Base-by-base conservation (phyloP, 1,140 invertebrate genomes). In the Oedothorax gibbosus region DNA sequence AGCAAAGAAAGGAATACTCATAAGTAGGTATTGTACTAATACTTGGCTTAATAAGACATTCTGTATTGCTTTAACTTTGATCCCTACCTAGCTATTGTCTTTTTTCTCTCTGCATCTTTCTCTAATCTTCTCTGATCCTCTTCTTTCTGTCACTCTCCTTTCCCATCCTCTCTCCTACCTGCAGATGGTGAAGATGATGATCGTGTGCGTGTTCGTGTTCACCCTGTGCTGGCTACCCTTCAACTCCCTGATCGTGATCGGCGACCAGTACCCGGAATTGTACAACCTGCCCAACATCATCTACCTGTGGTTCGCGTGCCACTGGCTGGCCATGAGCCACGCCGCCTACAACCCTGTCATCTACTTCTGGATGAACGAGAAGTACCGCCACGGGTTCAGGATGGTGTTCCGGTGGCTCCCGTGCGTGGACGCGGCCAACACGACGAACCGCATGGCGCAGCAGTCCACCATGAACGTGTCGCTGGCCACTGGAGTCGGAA, bases 281-380 rank as follows among this genome's bases (percentile, higher is more conserved):
- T 88, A 86, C 53, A 64, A 77, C 12, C 35, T 85, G 72, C 86
- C 88, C 65, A 88, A 88, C 60, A 87, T 95, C 87, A 93, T 94
- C 3, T 95, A 93, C 88, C 89, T 95, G 54, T 96, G 94, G 93
- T 94, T 95, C 88, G 91, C 92, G 7, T 92, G 94, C 85, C 95
- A 97, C 89, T 96, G 95, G 93, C 91, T 97, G 83, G 95, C 96
- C 60, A 97, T 97, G 96, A 96, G 95, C 15, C 96, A 97, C 89
- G 93, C 94, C 81, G 97, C 95, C 90, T 97, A 96, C 92, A 98
- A 98, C 90, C 96, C 96, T 0, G 93, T 97, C 78, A 97, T 98
- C 87, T 97, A 97, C 89, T 96, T 95, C 89, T 96, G 95, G 92
- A 96, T 97, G 95, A 97, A 97, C 89, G 92, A 93, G 1, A 91